Percentiles rank a stretch among this genome's conserved stretches.
Evolutionary conservation across 2,797 vertebrate species (phyloP).

Genomic region (Bradypus variegatus): DNA sequence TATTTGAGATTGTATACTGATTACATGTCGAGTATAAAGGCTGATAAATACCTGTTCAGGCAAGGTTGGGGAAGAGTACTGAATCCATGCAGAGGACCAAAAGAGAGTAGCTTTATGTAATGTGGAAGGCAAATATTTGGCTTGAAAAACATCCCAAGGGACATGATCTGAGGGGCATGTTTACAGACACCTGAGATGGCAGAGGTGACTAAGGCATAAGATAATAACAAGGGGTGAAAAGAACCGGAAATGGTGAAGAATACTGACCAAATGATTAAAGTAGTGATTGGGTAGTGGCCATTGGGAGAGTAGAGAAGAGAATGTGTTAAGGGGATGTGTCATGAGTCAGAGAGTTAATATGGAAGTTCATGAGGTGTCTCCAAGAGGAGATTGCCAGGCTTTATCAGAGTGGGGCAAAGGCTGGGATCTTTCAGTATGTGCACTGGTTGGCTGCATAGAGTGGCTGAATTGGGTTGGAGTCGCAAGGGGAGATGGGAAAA

Average conservation of each 20-base stretch:
- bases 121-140: background rate
- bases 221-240: background rate
- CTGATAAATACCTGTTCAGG: too few species aligned
- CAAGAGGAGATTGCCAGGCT: accelerated
- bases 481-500: background rate
- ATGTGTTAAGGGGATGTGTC: too few species aligned
- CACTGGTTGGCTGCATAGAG: too few species aligned
- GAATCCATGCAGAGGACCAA: background rate
- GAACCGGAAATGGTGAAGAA: background rate
- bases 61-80: too few species aligned
- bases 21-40: background rate
- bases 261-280: too few species aligned
- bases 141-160: background rate
- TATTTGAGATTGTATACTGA: background rate
- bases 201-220: background rate
- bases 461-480: too few species aligned
- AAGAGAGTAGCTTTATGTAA: background rate
- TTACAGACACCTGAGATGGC: too few species aligned
- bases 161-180: accelerated
- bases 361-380: background rate
- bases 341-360: background rate
- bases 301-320: background rate
- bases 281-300: too few species aligned
- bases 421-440: background rate
- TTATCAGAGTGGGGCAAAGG: background rate